Evolutionary conservation across 1,140 invertebrate species (phyloP).

Genomic region (Zaprionus africanus): DNA sequence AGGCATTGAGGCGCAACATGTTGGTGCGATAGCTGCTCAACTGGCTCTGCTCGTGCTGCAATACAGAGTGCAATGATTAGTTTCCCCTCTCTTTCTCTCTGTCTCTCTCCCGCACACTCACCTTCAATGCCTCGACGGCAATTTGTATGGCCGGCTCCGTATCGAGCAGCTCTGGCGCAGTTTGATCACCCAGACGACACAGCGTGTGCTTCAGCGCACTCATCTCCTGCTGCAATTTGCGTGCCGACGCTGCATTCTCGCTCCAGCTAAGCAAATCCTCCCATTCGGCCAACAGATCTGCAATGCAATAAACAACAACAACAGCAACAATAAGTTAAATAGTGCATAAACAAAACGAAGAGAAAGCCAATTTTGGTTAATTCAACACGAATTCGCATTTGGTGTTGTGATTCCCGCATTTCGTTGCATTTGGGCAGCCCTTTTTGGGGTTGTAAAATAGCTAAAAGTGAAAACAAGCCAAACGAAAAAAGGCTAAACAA

Average conservation of each 20-base stretch:
- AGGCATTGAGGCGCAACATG: slow-evolving; percentile 90
- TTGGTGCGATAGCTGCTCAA: slow-evolving; percentile 89
- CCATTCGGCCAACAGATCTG: slow-evolving; percentile 82
- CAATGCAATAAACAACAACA: slow-evolving; percentile 23
- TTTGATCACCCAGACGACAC: slow-evolving; percentile 68
- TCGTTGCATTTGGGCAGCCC: slow-evolving; percentile 24
- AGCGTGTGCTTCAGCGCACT: slow-evolving; percentile 70
- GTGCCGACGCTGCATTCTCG: slow-evolving; percentile 82
- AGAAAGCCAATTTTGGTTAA: slow-evolving; percentile 52
- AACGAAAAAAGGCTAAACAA: slow-evolving; percentile 33
- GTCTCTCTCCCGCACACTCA: slow-evolving; percentile 18
- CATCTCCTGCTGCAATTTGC: slow-evolving; percentile 83
- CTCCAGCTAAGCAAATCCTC: slow-evolving; percentile 82
- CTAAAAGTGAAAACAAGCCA: slow-evolving; percentile 58
- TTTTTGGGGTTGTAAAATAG: slow-evolving; percentile 52
- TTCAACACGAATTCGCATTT: slow-evolving; percentile 20
- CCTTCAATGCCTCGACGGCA: slow-evolving; percentile 79
- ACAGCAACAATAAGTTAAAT: slow-evolving; percentile 30
- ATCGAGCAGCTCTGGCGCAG: slow-evolving; percentile 72
- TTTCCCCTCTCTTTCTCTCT: background rate
- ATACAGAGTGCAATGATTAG: slow-evolving; percentile 24
- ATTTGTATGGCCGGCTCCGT: slow-evolving; percentile 82
- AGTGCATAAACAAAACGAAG: slow-evolving; percentile 28
- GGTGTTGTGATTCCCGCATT: slow-evolving; percentile 22
- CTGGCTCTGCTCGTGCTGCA: slow-evolving; percentile 87